Base-by-base conservation (phyloP, 2,113 vertebrate species). In the Falco punctatus region DNA sequence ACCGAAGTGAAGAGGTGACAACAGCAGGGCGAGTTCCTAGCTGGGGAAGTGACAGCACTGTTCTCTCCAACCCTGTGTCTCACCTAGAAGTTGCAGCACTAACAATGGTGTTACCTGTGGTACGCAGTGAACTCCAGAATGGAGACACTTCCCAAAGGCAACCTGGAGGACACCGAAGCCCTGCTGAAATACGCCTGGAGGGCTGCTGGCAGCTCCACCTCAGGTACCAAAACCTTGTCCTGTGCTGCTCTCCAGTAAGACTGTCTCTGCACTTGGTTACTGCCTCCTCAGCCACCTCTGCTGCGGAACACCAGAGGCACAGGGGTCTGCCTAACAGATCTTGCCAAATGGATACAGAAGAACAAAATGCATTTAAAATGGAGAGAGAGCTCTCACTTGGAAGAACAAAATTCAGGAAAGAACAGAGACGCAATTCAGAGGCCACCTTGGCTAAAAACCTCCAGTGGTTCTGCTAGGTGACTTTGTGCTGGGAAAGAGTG, bases 71-170 rank as follows among this genome's bases (percentile, higher is more conserved):
- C 26, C 38, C 49, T 5, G 16, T 3, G n/a, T 15, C 81, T 22
- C n/a, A 32, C 49, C 57, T 13, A 30, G 21, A 20, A 54, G 46
- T 3, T 9, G 27, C 38, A 20, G 61, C 10, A 14, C 54, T 11
- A 19, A 40, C 30, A 27, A 1, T 10, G 55, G 48, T 0, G 3
- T 11, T 15, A 22, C 6, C 19, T 0, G 38, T 22, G 62, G 33
- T 13, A 46, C 2, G 6, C 9, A 2, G 18, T 16, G 40, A 30
- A 15, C 40, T 62, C n/a, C 6, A 19, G 40, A 15, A 55, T 1
- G 49, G 49, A 42, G 35, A 71, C 10, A 1, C 18, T 30, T 35
- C 42, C 57, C 72, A 49, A 49, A 44, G 42, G 15, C 14, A 28
- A 6, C 49, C n/a, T 20, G 28, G n/a, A 42, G 30, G 40, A 48